Evolutionary conservation across 1,140 invertebrate species (phyloP).

Genomic region (Pinna nobilis): DNA sequence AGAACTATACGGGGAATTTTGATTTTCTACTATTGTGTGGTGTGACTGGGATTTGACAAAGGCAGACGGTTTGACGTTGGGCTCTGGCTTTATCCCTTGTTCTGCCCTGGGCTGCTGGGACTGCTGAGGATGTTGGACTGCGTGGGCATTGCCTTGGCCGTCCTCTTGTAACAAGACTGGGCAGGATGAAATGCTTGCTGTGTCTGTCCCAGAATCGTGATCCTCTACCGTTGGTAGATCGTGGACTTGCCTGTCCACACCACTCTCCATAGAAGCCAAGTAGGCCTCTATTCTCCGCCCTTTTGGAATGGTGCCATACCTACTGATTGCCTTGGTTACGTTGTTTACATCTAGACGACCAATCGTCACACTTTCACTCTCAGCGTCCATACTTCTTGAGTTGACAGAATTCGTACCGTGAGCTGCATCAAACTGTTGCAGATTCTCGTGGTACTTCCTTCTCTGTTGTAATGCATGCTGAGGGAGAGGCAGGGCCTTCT

Average conservation of each 20-base stretch:
- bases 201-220: constrained; percentile 67
- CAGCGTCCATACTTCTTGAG: constrained; percentile 41
- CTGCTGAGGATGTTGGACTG: constrained; percentile 9
- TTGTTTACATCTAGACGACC: constrained; percentile 93
- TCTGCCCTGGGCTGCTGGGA: constrained; percentile 35
- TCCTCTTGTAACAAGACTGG: constrained; percentile 51
- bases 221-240: constrained; percentile 57
- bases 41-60: constrained; percentile 71
- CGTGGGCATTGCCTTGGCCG: constrained; percentile 24
- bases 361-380: constrained; percentile 52
- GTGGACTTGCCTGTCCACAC: constrained; percentile 47
- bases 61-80: constrained; percentile 66
- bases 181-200: constrained; percentile 65
- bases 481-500: constrained; percentile 65
- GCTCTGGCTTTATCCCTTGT: constrained; percentile 64
- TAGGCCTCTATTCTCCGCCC: constrained; percentile 96
- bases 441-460: constrained; percentile 52
- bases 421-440: not conserved
- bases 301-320: constrained; percentile 96
- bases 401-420: constrained; percentile 5
- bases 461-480: constrained; percentile 52
- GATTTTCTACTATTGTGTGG: constrained; percentile 63
- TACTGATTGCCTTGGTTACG: constrained; percentile 95
- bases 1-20: constrained; percentile 62
- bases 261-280: constrained; percentile 85